Base-by-base conservation (phyloP, 2,888 invertebrate genomes). In the Noctua fimbriata region DNA sequence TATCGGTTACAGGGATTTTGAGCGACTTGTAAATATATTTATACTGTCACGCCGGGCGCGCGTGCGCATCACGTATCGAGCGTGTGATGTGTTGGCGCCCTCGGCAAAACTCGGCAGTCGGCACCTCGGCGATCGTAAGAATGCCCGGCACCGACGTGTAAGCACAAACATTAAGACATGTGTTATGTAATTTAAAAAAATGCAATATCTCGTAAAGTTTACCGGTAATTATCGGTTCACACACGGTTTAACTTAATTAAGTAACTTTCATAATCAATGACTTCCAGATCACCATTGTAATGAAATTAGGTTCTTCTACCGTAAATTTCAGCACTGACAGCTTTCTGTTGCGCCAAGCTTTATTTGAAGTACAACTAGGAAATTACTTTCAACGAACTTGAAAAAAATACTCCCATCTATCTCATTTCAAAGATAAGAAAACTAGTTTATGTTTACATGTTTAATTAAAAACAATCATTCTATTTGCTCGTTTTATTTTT, bases 61-160 rank as follows among this genome's bases (percentile, higher is more conserved):
- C 96, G 95, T 96, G 96, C 93, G 90, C 90, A 86, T 93, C 96
- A 96, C 94, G 95, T 93, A 91, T 82, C 82, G 87, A 65, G 78
- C 83, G 92, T 89, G 93, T 95, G 96, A 92, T 92, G 86, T 88
- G 89, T 89, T 91, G 94, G 94, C 94, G 94, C 94, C 94, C 91
- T 92, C 91, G 88, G 81, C 86, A 89, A 81, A 91, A 93, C 91
- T 92, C 91, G 88, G 81, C 86, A 89, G 81, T 91, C 91, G 88
- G 84, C 88, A 89, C 80, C 88, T 91, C 91, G 88, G 83, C 73
- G 71, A 28, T 74, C 69, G 89, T 82, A 83, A 82, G 89, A 83
- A 87, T 81, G 84, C 65, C 78, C 78, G 75, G 81, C 79, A 87
- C 76, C 75, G 81, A 88, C 81, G 80, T 88, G 81, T 86, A 82